phyloP scores from a whole-genome alignment of 2,113 vertebrate genomes.

The Atherinomorus stipes region DNA sequence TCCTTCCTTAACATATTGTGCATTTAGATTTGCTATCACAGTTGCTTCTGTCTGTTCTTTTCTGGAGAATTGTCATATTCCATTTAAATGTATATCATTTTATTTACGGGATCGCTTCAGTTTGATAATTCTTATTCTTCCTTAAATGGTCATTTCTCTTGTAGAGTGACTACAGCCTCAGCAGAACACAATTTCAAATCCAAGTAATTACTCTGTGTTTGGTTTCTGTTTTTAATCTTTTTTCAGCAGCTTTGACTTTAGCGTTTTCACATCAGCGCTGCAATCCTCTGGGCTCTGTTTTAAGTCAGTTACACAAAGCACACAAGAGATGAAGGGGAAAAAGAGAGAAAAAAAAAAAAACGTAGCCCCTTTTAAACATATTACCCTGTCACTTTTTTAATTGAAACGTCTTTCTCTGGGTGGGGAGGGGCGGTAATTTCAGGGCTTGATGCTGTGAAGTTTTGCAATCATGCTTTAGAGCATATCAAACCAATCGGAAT shows the following conservation, averaged over 20 bases:
- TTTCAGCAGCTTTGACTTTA: conserved; percentile 20
- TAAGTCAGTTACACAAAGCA: conserved; percentile 32
- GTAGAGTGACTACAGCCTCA: conserved; percentile 1
- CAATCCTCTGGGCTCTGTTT: conserved; percentile 10
- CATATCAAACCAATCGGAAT: conserved; percentile 3
- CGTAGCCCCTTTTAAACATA: conserved; percentile 19
- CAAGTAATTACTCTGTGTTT: conserved; percentile 28
- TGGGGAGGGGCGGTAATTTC: conserved; percentile 5
- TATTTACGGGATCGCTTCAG: not conserved
- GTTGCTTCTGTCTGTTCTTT: not conserved
- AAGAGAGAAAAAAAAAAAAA: conserved; percentile 10
- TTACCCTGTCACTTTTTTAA: conserved; percentile 32
- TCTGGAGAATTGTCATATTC: not conserved
- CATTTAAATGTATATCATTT: not conserved
- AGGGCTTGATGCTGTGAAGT: not conserved
- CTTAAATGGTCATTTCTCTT: not conserved
- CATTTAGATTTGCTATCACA: not conserved
- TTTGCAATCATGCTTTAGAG: not conserved
- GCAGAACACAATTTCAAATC: not conserved
- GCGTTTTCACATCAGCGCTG: conserved; percentile 20
- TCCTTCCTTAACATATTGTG: not conserved
- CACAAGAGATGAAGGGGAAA: conserved; percentile 14
- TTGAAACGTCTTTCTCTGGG: conserved; percentile 34
- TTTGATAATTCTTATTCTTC: not conserved
- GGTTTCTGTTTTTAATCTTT: conserved; percentile 27